Base-by-base conservation (phyloP, 2,888 invertebrate species). In the Plagodis pulveraria region DNA sequence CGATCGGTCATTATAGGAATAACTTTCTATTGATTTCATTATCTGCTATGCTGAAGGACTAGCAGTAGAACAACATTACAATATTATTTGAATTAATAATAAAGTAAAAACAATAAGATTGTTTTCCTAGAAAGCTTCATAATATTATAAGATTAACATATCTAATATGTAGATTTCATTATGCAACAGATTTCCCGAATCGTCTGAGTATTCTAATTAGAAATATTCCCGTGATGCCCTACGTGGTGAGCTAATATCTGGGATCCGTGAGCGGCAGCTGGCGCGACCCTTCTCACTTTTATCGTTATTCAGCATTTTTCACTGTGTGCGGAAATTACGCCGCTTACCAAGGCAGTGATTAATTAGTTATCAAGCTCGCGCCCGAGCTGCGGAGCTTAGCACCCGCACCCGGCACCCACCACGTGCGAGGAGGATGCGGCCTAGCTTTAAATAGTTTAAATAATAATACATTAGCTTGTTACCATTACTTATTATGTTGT, bases 251-350 rank as follows among this genome's bases (percentile, higher is more conserved):
- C 53, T 62, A 62, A 63, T 62, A 62, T 66, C 50, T 63, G 56
- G 58, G 61, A 61, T 56, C 59, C 56, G 53, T 58, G 48, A 66
- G 64, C 68, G 66, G 63, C 65, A 67, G 62, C 63, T 66, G 67
- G 66, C 54, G 59, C 69, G 78, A 84, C 87, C 85, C 86, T 84
- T 78, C 78, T 84, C 84, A 81, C 81, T 78, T 84, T 83, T 87
- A 86, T 86, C 82, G 82, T 84, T 80, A 83, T 78, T 80, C 81
- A 83, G 86, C 82, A 82, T 86, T 89, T 88, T 88, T 85, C 81
- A 81, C 80, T 83, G 77, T 76, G 81, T 66, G 73, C 81, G 85
- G 83, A 86, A 88, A 88, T 87, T 84, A 83, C 80, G 71, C 67
- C 71, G 77, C 76, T 75, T 67, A 72, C 79, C 71, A 69, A 77